These are phyloP conservation scores for Hipparchia semele DNA, from an alignment of 2,888 invertebrate genomes.

Conservation along the genomic window DNA sequence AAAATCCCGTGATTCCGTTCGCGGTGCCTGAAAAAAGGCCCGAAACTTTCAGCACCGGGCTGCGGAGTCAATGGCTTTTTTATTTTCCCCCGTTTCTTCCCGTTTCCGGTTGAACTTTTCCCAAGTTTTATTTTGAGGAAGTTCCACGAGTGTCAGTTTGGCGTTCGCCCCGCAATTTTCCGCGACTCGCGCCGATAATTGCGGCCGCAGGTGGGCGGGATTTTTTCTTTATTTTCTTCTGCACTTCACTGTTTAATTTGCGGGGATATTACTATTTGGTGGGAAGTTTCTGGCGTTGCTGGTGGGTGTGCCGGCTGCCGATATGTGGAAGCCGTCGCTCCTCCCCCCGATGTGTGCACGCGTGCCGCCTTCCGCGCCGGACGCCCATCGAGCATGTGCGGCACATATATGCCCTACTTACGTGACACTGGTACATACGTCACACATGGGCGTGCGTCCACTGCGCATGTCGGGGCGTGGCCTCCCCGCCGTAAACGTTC, in stretches of 20 bases:
- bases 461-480: slow-evolving; percentile 76
- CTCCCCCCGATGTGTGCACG: slow-evolving; percentile 58
- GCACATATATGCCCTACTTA: slow-evolving; percentile 64
- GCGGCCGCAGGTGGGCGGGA: slow-evolving; percentile 75
- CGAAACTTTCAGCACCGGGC: slow-evolving; percentile 72
- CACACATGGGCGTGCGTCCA: slow-evolving; percentile 66
- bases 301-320: slow-evolving; percentile 18
- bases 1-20: slow-evolving; percentile 65
- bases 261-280: slow-evolving; percentile 33
- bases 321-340: slow-evolving; percentile 46
- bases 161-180: slow-evolving; percentile 77
- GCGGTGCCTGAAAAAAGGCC: slow-evolving; percentile 72
- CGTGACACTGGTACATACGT: slow-evolving; percentile 58
- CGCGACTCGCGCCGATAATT: slow-evolving; percentile 79
- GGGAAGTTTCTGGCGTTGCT: slow-evolving; percentile 16
- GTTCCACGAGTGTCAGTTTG: slow-evolving; percentile 80
- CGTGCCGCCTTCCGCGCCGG: slow-evolving; percentile 58
- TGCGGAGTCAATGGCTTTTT: slow-evolving; percentile 81
- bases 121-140: slow-evolving; percentile 78
- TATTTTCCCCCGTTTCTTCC: slow-evolving; percentile 78
- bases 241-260: slow-evolving; percentile 43
- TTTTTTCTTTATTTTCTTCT: slow-evolving; percentile 49
- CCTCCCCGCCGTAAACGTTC: slow-evolving; percentile 60
- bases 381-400: slow-evolving; percentile 61
- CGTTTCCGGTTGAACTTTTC: slow-evolving; percentile 78